These are phyloP conservation scores for Choloepus hoffmanni DNA, from an alignment of 2,113 vertebrate species.

Conservation along the genomic window DNA sequence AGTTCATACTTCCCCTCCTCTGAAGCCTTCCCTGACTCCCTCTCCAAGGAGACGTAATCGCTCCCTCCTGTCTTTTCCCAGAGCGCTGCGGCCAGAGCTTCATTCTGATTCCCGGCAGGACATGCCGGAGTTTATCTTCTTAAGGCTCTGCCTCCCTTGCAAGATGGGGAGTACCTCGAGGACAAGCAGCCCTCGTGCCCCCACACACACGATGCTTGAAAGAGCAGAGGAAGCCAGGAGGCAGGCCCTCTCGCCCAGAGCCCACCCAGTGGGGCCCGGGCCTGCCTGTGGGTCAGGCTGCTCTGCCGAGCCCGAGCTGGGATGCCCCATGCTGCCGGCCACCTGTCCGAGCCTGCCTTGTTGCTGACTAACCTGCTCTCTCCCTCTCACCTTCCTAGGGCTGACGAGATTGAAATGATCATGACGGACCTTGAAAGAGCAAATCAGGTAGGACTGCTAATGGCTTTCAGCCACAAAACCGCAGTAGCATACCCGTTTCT, in stretches of 20 bases:
- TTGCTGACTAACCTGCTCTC: constrained; percentile 33
- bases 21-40: background rate
- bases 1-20: background rate
- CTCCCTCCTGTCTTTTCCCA: background rate
- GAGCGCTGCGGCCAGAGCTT: background rate
- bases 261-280: background rate
- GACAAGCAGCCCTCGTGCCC: fast-evolving
- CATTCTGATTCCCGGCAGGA: background rate
- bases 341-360: background rate
- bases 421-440: constrained; percentile 99
- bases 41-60: background rate
- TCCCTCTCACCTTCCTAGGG: constrained; percentile 87
- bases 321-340: background rate
- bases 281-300: background rate
- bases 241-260: background rate
- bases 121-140: background rate
- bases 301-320: background rate
- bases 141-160: background rate
- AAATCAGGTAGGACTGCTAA: constrained; percentile 93
- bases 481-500: background rate
- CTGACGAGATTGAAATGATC: constrained; percentile 99
- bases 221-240: no score
- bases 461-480: background rate
- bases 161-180: background rate
- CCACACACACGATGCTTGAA: fast-evolving